Evolutionary conservation across 2,113 vertebrate genomes (phyloP).

Genomic region (Accipiter cooperii): DNA sequence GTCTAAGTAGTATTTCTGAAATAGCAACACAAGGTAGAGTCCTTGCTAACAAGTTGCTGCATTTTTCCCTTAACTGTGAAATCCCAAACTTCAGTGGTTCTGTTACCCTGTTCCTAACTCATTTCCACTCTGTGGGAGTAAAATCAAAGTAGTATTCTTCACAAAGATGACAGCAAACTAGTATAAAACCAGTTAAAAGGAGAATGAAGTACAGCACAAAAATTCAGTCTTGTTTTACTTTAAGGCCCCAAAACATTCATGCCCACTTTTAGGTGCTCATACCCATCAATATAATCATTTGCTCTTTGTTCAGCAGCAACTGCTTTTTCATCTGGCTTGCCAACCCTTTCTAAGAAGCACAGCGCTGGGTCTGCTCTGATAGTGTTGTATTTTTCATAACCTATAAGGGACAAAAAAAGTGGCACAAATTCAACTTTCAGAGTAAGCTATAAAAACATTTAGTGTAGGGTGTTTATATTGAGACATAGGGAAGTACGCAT

Average conservation of each 20-base stretch:
- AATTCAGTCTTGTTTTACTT: not conserved
- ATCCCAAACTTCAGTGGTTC: not conserved
- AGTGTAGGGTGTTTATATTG: not conserved
- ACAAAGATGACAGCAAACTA: not conserved
- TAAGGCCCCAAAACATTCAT: not conserved
- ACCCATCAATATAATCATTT: conserved; percentile 97
- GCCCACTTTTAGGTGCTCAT: conserved; percentile 5
- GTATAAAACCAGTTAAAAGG: not conserved
- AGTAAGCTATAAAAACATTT: not conserved
- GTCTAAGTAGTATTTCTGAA: not conserved
- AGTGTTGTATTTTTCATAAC: conserved; percentile 99
- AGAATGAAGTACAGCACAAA: not conserved
- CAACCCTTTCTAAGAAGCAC: conserved; percentile 93
- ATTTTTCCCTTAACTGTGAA: not conserved
- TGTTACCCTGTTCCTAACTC: not conserved
- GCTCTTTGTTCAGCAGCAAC: conserved; percentile 96
- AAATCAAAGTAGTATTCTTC: not conserved
- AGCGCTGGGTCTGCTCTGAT: conserved; percentile 90
- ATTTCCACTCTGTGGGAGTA: not conserved
- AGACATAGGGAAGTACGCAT: not conserved
- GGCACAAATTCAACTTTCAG: not conserved
- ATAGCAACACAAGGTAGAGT: not conserved
- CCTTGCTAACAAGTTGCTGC: not conserved
- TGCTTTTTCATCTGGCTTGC: conserved; percentile 95
- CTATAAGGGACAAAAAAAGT: conserved; percentile 53